Evolutionary conservation across 1,140 invertebrate genomes (phyloP).

Genomic region (Hetaerina americana): DNA sequence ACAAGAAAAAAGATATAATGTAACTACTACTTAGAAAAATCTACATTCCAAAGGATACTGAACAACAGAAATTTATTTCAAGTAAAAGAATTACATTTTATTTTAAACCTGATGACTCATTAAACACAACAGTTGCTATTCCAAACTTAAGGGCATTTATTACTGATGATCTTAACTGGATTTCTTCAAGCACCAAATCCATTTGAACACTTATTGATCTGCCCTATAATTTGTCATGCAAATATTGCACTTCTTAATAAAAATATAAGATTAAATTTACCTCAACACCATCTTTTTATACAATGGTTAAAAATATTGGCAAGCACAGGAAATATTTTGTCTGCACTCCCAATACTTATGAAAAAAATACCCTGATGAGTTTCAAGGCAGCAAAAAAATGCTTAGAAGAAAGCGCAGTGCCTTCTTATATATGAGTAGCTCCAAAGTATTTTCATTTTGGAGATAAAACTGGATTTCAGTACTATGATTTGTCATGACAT

Average conservation of each 20-base stretch:
- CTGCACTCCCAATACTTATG: background rate
- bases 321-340: background rate
- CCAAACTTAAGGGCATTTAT: background rate
- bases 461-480: too few relatives aligned
- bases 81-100: too few relatives aligned
- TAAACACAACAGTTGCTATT: too few relatives aligned
- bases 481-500: too few relatives aligned
- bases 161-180: background rate
- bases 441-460: background rate
- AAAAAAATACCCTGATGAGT: background rate
- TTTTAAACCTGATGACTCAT: too few relatives aligned
- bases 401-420: background rate
- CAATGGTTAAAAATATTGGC: background rate
- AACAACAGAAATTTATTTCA: too few relatives aligned
- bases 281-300: background rate
- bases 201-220: background rate
- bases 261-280: constrained; percentile 1
- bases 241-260: constrained; percentile 1
- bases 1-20: too few relatives aligned
- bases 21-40: too few relatives aligned
- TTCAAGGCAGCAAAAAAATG: background rate
- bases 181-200: background rate
- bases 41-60: too few relatives aligned
- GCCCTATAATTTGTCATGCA: background rate
- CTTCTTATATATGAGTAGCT: background rate